Base-by-base conservation (phyloP, 2,797 vertebrate species). In the Acanthopagrus latus region DNA sequence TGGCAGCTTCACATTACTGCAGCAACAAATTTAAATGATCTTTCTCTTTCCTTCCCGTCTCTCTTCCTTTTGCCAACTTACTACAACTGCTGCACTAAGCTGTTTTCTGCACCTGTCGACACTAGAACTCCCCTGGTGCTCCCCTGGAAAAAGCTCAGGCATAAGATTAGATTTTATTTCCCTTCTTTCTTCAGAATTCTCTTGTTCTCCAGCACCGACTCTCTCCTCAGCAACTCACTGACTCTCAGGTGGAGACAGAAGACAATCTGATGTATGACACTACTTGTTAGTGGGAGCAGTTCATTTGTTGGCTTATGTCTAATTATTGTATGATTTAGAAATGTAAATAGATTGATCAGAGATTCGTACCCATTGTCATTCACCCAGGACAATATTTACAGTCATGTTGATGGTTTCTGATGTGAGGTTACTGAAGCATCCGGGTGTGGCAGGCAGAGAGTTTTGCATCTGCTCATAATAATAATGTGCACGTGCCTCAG, bases 71-170 rank as follows among this genome's bases (percentile, higher is more conserved):
- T 1, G 21, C 17, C 44, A 58, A 14, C 9, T 20, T 54, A 18
- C 29, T 13, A 44, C 43, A 66, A 29, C 60, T 79, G 75, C 78
- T 79, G 78, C 3, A 9, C 64, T 59, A 27, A 78, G 78, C 52
- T 38, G 18, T 57, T 16, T 48, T 21, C 69, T 54, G 46, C 51
- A 38, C 2, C 74, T 48, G 51, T 43, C 48, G 18, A 27, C 54
- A 13, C 66, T 46, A 14, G 10, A 43, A 29, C 54, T 71, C 43
- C 52, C 41, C 3, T 57, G 14, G 9, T 29, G 27, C 47, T 67
- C 29, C 0, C 21, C 59, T 10, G 25, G 55, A 47, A 50, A 55
- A 46, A 64, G 12, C 47, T 71, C n/a, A 14, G 41, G 8, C 12
- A 1, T 33, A 11, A 64, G 50, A 55, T 0, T 0, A 23, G 46